These are phyloP conservation scores for Sebastes diaconus DNA, from an alignment of 2,797 vertebrate genomes.

Conservation along the genomic window DNA sequence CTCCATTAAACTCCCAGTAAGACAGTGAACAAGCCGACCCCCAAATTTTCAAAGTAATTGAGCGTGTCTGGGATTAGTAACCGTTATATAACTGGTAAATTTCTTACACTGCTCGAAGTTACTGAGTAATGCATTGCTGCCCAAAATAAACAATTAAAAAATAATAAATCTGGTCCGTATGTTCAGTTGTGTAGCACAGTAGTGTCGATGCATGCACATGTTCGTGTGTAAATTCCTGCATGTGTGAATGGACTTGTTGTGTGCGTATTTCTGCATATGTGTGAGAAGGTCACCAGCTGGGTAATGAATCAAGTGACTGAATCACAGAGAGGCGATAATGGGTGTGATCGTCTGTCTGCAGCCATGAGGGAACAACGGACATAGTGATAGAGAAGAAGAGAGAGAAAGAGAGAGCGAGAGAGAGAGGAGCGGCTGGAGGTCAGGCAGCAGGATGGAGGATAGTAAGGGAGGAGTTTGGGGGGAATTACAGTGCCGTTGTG, in stretches of 20 bases:
- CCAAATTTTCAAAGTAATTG: neutral
- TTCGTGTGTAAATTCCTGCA: neutral
- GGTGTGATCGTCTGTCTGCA: constrained; percentile 32
- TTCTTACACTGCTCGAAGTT: neutral
- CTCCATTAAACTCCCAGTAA: neutral
- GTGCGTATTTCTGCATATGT: constrained; percentile 9
- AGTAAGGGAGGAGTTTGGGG: constrained; percentile 9
- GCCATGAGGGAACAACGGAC: neutral
- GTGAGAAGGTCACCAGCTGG: constrained; percentile 33
- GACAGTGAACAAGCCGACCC: neutral
- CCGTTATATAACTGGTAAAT: neutral
- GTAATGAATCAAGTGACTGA: constrained; percentile 44
- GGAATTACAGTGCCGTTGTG: neutral
- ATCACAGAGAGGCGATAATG: constrained; percentile 44
- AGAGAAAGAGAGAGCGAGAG: neutral
- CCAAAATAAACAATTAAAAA: neutral
- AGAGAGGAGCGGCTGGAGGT: constrained; percentile 2
- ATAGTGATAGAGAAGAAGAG: neutral
- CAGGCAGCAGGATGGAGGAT: constrained; percentile 5
- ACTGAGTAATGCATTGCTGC: neutral
- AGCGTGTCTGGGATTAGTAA: neutral
- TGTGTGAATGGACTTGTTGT: neutral
- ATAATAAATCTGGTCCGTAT: neutral
- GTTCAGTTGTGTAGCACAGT: neutral
- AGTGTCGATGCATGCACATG: neutral